Percentiles rank a stretch among this genome's conserved stretches.
Evolutionary conservation across 2,888 invertebrate genomes (phyloP).

Genomic region (Aphelenchoides bicaudatus): DNA sequence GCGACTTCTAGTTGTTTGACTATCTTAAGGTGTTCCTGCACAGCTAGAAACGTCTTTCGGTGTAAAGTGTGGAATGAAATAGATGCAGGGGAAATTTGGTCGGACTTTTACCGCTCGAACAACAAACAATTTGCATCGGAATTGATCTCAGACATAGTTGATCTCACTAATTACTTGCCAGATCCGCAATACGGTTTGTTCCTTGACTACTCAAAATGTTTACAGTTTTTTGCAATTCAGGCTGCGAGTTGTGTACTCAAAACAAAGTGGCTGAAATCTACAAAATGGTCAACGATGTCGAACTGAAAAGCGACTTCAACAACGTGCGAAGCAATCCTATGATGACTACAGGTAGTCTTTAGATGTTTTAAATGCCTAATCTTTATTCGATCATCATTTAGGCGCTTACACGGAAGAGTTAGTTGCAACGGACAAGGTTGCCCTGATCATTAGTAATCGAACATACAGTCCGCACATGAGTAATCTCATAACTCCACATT

Average conservation of each 20-base stretch:
- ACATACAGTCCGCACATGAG: conserved; percentile 58
- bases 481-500: conserved; percentile 57
- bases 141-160: conserved; percentile 43
- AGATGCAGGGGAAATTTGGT: conserved; percentile 37
- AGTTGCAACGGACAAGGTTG: conserved; percentile 63
- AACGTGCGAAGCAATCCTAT: not conserved
- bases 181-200: conserved; percentile 9
- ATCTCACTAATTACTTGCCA: conserved; percentile 32
- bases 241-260: conserved; percentile 18
- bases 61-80: conserved; percentile 37
- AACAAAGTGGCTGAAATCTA: conserved; percentile 19
- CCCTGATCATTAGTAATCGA: conserved; percentile 63
- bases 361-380: not conserved
- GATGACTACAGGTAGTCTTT: not conserved
- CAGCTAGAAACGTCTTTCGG: conserved; percentile 39
- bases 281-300: conserved; percentile 3
- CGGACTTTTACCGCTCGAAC: conserved; percentile 34
- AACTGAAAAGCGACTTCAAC: not conserved
- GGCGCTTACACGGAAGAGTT: conserved; percentile 26
- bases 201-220: too few relatives aligned
- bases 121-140: conserved; percentile 42
- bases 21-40: conserved; percentile 38
- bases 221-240: conserved; percentile 4
- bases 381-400: conserved; percentile 1
- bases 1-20: conserved; percentile 28